Base-by-base conservation (phyloP, 64 coral and sea anemone species). In the Catalaphyllia jardinei region DNA sequence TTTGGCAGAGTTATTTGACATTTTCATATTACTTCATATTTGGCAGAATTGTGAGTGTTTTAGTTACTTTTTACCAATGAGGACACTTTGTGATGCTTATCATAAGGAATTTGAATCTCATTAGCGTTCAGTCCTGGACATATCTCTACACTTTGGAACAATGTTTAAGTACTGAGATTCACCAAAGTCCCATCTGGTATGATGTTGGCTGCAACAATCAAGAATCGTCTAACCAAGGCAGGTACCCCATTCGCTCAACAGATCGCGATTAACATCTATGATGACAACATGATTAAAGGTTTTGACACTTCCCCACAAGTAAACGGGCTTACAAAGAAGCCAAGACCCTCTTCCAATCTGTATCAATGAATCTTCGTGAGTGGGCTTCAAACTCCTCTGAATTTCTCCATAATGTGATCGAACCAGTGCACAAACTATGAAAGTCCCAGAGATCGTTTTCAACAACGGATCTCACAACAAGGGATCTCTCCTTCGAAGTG, bases 361-460 rank as follows among this genome's bases (percentile, higher is more conserved):
- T 5, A 46, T 46, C 42, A 46, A 46, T 46, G 42, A 46, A 89
- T 78, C 60, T 89, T 60, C 25, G 88, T 63, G 76, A 89, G 62
- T 89, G 88, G 88, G 77, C 55, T 51, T 89, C 88, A 79, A 89
- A 80, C 61, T 89, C 88, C 28, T 51, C 31, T 67, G 76, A 89
- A 69, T 29, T 89, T 63, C 76, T 80, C 75, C 38, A 78, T 20
- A 78, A 78, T 52, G 75, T 52, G 75, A 78, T 52, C 35, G 75
- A 78, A 78, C 42, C 42, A 46, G 42, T 46, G 42, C 42, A 46
- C 3, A 46, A 46, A 46, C 42, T 8, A 46, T 46, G 5, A 46
- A 46, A 46, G 42, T 46, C 42, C 7, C 42, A 46, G 42, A 46
- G 4, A 46, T 5, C 42, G 6, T 46, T 46, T 46, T 46, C 42